Conservation (phyloP, 1,140 invertebrate species). For the Xylocopa sonorina region DNA sequence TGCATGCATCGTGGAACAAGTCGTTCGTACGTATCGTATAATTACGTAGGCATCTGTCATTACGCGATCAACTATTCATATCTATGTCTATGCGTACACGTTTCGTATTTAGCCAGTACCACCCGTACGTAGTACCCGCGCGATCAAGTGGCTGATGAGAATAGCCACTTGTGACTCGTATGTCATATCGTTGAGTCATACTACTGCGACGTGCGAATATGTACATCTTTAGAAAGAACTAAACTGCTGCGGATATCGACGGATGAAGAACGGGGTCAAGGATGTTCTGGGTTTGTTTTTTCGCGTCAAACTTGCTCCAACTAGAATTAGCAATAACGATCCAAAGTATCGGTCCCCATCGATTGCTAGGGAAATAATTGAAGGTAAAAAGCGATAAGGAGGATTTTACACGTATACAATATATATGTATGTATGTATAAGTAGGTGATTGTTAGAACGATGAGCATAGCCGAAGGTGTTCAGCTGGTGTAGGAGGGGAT, state of each 20-base stretch:
- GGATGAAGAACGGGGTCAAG: conserved; percentile 40
- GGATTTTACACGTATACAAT: no score
- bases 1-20: conserved; percentile 32
- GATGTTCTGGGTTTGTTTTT: neutral
- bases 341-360: no score
- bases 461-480: conserved; percentile 21
- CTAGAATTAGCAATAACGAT: no score
- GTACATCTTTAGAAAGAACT: no score
- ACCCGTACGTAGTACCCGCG: neutral
- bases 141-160: neutral
- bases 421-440: no score
- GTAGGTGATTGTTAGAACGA: conserved; percentile 36
- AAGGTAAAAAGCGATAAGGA: conserved; percentile 7
- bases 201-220: conserved; percentile 21
- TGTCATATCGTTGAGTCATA: conserved; percentile 40
- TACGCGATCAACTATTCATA: conserved; percentile 14
- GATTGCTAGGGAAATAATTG: neutral
- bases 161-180: neutral
- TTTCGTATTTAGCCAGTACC: no score
- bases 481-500: conserved; percentile 47
- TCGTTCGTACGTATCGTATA: neutral
- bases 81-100: no score
- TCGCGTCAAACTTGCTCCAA: no score
- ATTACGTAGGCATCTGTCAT: neutral
- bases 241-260: neutral